These are phyloP conservation scores for Raja brachyura DNA, from an alignment of 2,113 vertebrate species.

Conservation along the genomic window DNA sequence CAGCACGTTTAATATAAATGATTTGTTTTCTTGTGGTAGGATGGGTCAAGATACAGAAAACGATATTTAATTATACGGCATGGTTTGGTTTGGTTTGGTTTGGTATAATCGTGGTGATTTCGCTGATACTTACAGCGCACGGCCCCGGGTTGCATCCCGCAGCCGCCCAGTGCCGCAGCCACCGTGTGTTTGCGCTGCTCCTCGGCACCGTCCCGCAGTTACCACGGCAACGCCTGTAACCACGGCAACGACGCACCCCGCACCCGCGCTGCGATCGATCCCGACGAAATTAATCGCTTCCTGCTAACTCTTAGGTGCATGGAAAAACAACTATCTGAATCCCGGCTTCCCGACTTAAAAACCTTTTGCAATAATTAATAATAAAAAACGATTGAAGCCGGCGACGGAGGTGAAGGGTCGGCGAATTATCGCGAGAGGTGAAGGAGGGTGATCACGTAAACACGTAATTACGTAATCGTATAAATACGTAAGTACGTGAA, in stretches of 20 bases:
- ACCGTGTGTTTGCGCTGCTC: neutral
- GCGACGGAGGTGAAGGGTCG: neutral
- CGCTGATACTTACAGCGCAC: neutral
- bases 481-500: no score
- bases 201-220: neutral
- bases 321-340: neutral
- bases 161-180: neutral
- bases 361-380: no score
- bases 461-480: no score
- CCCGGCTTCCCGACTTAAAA: no score
- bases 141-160: neutral
- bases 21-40: neutral
- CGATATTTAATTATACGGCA: no score
- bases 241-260: neutral
- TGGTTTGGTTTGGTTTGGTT: no score
- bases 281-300: no score
- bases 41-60: no score
- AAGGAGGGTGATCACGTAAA: no score
- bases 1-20: no score
- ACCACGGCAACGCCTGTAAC: neutral
- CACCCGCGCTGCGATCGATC: no score
- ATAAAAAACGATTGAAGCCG: neutral
- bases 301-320: neutral
- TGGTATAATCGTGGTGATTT: neutral
- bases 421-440: neutral